A percentile compares a stretch with the other conserved stretches of the same genome.
Evolutionary conservation across 2,888 invertebrate genomes (phyloP).

Genomic region (Andrena hattorfiana): DNA sequence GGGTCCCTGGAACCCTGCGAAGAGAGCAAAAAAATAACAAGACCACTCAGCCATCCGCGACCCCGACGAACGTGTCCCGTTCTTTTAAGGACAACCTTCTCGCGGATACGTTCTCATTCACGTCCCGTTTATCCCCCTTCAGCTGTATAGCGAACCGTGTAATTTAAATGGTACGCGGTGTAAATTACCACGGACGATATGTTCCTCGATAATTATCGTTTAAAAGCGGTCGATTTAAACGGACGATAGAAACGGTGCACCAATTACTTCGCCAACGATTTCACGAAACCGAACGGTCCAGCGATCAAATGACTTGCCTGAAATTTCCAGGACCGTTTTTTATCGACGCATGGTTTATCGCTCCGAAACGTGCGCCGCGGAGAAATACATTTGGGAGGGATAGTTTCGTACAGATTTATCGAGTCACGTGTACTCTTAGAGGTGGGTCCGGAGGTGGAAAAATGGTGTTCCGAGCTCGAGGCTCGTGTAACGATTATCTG

Average conservation of each 20-base stretch:
- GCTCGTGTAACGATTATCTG: conserved; percentile 44
- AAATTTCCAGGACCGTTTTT: not conserved
- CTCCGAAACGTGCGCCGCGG: not conserved
- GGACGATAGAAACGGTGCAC: not conserved
- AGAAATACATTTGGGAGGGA: conserved; percentile 2
- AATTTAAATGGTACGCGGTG: conserved; percentile 32
- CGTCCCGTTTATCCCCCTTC: conserved; percentile 20
- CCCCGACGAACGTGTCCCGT: conserved; percentile 45
- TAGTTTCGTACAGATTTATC: conserved; percentile 9
- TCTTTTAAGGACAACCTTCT: conserved; percentile 36
- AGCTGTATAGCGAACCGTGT: not conserved
- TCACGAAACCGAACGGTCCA: not conserved
- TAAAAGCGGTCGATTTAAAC: conserved; percentile 3
- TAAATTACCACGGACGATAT: conserved; percentile 5
- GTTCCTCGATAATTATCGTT: conserved; percentile 23
- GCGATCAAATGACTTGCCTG: not conserved
- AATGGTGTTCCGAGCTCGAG: not conserved
- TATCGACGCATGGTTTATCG: not conserved
- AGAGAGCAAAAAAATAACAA: conserved; percentile 42
- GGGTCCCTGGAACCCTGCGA: conserved; percentile 43
- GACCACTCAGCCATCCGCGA: conserved; percentile 50
- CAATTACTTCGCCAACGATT: not conserved
- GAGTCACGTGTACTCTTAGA: not conserved
- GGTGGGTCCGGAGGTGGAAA: not conserved
- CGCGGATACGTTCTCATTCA: conserved; percentile 34